Evolutionary conservation across 1,140 invertebrate species (phyloP).

Genomic region (Cyphomyrmex costatus): DNA sequence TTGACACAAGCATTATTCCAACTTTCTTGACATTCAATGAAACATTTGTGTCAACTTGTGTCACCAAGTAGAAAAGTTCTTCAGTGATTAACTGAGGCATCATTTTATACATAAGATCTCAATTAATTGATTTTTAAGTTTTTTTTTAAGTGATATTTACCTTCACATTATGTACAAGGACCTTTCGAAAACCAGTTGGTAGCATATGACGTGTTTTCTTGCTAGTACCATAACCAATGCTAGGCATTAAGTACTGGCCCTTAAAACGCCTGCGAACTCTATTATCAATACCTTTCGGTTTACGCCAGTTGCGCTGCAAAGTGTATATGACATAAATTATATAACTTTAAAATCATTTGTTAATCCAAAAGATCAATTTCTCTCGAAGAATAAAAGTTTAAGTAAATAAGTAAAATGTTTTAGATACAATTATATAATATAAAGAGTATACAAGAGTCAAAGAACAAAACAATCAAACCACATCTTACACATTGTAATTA

Average conservation of each 20-base stretch:
- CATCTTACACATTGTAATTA: no score
- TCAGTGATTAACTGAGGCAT: not conserved
- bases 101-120: not conserved
- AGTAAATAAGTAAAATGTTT: no score
- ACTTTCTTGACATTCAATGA: not conserved
- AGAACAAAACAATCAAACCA: no score
- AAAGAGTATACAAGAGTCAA: no score
- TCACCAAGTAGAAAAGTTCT: not conserved
- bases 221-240: constrained; percentile 99
- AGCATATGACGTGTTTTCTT: constrained; percentile 98
- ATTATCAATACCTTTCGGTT: constrained; percentile 99
- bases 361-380: no score
- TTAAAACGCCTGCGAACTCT: constrained; percentile 99
- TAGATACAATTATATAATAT: no score
- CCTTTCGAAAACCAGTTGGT: constrained; percentile 99
- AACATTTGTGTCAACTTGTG: no score
- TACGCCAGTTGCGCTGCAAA: constrained; percentile 94
- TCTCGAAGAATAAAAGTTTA: no score
- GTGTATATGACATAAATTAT: constrained; percentile 43
- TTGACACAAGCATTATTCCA: no score
- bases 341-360: no score
- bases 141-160: constrained; percentile 85
- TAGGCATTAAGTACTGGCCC: constrained; percentile 99
- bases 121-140: constrained; percentile 29
- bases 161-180: constrained; percentile 94